A percentile compares a stretch with the other conserved stretches of the same genome.
Evolutionary conservation across 2,888 invertebrate genomes (phyloP).

Genomic region (Lycia hirtaria): DNA sequence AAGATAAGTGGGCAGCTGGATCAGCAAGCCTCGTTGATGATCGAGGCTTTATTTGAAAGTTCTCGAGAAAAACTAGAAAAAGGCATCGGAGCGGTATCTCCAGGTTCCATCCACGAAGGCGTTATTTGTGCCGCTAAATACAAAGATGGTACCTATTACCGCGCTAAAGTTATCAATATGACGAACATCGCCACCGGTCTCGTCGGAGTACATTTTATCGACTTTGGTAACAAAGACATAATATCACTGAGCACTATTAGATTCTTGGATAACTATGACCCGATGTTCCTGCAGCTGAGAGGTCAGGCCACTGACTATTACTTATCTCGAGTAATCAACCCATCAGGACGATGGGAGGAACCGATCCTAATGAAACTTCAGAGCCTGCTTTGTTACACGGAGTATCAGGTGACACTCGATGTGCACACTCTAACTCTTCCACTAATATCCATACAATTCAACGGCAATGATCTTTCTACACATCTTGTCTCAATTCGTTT

Average conservation of each 20-base stretch:
- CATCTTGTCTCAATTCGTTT: constrained; percentile 74
- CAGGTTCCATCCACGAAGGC: constrained; percentile 80
- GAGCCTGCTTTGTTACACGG: constrained; percentile 73
- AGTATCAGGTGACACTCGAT: constrained; percentile 68
- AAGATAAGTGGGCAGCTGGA: constrained; percentile 90
- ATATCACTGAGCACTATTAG: constrained; percentile 86
- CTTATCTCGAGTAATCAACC: constrained; percentile 83
- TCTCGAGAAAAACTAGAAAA: constrained; percentile 74
- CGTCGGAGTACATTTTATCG: constrained; percentile 88
- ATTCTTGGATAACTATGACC: constrained; percentile 81
- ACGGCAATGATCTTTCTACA: constrained; percentile 78
- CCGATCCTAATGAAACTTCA: constrained; percentile 71
- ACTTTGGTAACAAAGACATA: constrained; percentile 88
- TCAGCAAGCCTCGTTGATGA: constrained; percentile 80
- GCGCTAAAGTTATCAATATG: constrained; percentile 85
- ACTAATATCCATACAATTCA: constrained; percentile 77
- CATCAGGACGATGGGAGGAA: constrained; percentile 83
- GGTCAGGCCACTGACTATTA: constrained; percentile 87
- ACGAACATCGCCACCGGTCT: constrained; percentile 77
- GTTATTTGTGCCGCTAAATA: constrained; percentile 88
- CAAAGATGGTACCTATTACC: constrained; percentile 87
- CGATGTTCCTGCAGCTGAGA: constrained; percentile 77
- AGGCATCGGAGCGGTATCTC: constrained; percentile 75
- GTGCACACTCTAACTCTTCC: constrained; percentile 68
- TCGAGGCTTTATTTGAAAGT: constrained; percentile 81